Evolutionary conservation across 53 echinoderm and acorn worm genomes (phyloP).

Genomic region (Hippasteria phrygiana): DNA sequence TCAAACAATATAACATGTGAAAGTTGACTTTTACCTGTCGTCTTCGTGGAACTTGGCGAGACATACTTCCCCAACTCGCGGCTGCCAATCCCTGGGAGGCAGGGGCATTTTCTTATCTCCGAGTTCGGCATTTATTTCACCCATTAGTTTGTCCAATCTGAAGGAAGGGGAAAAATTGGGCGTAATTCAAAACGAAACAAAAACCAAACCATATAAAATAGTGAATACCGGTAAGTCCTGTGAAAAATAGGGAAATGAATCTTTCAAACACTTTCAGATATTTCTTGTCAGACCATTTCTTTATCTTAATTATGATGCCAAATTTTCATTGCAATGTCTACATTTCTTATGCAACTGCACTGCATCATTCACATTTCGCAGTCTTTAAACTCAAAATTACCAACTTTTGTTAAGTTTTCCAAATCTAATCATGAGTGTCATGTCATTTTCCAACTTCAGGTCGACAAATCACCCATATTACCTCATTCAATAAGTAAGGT

Average conservation of each 20-base stretch:
- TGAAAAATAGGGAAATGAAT: background rate
- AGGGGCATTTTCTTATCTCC: background rate
- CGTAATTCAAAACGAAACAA: background rate
- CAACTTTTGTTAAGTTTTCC: too few relatives aligned
- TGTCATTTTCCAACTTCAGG: too few relatives aligned
- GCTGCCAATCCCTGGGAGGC: constrained; percentile 35
- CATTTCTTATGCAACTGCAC: too few relatives aligned
- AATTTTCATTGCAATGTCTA: too few relatives aligned
- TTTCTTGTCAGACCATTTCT: too few relatives aligned
- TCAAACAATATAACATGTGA: background rate
- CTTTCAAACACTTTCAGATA: background rate
- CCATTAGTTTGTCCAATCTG: constrained; percentile 82
- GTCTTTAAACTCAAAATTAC: too few relatives aligned
- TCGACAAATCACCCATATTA: too few relatives aligned
- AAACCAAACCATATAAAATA: background rate
- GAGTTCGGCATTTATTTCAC: constrained; percentile 70
- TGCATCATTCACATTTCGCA: too few relatives aligned
- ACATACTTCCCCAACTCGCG: constrained; percentile 74
- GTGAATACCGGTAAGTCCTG: background rate
- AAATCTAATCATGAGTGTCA: too few relatives aligned
- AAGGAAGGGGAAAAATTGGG: background rate
- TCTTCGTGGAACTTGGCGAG: constrained; percentile 84
- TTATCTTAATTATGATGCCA: too few relatives aligned
- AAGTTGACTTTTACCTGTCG: constrained; percentile 71
- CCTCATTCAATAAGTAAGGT: too few relatives aligned